These are phyloP conservation scores for Spisula solida DNA, from an alignment of 2,888 invertebrate species.

Conservation along the genomic window DNA sequence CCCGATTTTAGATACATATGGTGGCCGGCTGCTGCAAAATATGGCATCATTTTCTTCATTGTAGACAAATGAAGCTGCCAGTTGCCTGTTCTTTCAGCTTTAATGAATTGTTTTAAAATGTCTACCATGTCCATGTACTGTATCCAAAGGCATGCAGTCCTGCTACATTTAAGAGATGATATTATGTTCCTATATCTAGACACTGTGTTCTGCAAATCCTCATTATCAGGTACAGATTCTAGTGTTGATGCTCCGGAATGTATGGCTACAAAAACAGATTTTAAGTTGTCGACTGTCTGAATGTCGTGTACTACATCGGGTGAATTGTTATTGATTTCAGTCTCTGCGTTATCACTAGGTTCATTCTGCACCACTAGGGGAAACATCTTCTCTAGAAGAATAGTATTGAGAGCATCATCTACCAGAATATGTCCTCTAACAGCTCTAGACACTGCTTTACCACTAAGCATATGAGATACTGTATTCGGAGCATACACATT, in stretches of 20 bases:
- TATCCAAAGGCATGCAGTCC: slow-evolving; percentile 67
- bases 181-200: too few species aligned
- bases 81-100: slow-evolving; percentile 67
- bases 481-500: slow-evolving; percentile 70
- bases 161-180: not conserved
- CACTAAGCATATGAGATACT: slow-evolving; percentile 69
- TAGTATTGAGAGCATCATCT: not conserved
- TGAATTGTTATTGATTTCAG: too few species aligned
- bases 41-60: not conserved
- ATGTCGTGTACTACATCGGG: too few species aligned
- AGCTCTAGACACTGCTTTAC: slow-evolving; percentile 70
- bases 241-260: too few species aligned
- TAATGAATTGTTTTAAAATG: slow-evolving; percentile 67
- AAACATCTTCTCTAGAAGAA: not conserved
- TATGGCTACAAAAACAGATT: too few species aligned
- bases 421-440: slow-evolving; percentile 71
- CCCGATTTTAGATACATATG: slow-evolving; percentile 46
- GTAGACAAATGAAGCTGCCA: slow-evolving; percentile 53
- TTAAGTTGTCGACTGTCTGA: too few species aligned
- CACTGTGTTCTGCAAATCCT: too few species aligned
- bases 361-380: not conserved
- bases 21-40: slow-evolving; percentile 46
- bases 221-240: too few species aligned
- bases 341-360: too few species aligned
- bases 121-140: slow-evolving; percentile 75